A percentile compares a stretch with the other conserved stretches of the same genome.
Evolutionary conservation across 2,888 invertebrate species (phyloP).

Genomic region (Caenorhabditis zanzibari): DNA sequence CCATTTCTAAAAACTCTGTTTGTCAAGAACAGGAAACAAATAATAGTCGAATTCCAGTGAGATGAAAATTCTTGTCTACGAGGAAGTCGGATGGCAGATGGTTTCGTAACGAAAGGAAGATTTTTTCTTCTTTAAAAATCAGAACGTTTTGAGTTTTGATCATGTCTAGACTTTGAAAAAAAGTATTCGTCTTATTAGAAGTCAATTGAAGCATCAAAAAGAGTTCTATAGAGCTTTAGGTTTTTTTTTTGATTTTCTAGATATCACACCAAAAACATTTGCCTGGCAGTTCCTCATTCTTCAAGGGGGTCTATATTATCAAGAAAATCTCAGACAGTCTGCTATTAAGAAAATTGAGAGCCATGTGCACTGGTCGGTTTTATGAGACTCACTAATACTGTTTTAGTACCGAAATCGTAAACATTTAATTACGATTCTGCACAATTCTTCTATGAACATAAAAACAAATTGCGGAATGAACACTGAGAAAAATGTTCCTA

Average conservation of each 20-base stretch:
- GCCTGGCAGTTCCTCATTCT: too few species aligned
- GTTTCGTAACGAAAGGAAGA: background rate
- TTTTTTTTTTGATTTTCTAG: too few species aligned
- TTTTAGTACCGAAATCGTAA: background rate
- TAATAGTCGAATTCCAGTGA: conserved; percentile 16
- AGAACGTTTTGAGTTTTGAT: conserved; percentile 9
- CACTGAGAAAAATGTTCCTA: background rate
- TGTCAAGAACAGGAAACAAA: conserved; percentile 4
- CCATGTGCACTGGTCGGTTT: background rate
- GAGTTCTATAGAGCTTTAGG: too few species aligned
- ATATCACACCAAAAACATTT: too few species aligned
- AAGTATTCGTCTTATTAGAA: background rate
- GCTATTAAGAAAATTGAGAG: too few species aligned
- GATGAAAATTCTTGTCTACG: background rate
- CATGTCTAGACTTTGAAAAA: conserved; percentile 24
- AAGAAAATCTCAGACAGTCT: too few species aligned
- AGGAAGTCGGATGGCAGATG: conserved; percentile 11
- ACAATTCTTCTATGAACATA: background rate
- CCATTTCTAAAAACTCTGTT: conserved; percentile 15
- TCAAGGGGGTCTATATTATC: too few species aligned
- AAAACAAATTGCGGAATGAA: background rate
- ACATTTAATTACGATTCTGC: too few species aligned
- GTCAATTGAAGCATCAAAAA: background rate
- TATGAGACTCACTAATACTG: background rate
- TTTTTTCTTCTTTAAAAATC: background rate